phyloP scores from a whole-genome alignment of 2,113 vertebrate genomes.

The Solenodon paradoxus region DNA sequence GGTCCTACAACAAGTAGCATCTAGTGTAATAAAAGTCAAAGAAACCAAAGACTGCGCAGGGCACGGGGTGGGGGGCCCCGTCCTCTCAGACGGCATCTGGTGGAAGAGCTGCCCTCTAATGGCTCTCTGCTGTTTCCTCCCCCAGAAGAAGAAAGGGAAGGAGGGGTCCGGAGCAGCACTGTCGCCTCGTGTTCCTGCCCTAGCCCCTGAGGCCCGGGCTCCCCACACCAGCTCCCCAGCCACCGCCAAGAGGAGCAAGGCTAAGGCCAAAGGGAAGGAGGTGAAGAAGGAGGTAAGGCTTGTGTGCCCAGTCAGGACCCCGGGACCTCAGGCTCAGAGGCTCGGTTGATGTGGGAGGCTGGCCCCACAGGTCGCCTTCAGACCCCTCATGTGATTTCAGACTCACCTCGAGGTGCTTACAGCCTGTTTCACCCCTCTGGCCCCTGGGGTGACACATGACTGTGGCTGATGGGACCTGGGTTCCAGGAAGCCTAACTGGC shows the following conservation, averaged over 20 bases:
- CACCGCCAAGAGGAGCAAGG: slow-evolving; percentile 87
- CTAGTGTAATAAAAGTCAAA: too few species aligned
- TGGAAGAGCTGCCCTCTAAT: not conserved
- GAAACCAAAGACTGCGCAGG: too few species aligned
- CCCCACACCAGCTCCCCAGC: slow-evolving; percentile 80
- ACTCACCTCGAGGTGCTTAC: not conserved
- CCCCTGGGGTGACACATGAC: not conserved
- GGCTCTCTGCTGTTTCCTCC: slow-evolving; percentile 33
- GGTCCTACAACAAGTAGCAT: not conserved
- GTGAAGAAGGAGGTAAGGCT: slow-evolving; percentile 88
- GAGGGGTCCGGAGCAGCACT: slow-evolving; percentile 84
- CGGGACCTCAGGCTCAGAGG: too few species aligned
- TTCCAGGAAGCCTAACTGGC: not conserved
- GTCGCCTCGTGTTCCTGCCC: slow-evolving; percentile 83
- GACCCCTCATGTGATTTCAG: too few species aligned
- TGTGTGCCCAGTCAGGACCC: rapidly evolving
- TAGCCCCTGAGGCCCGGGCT: slow-evolving; percentile 83
- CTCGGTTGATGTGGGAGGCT: too few species aligned
- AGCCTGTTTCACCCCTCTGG: not conserved
- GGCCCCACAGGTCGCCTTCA: too few species aligned
- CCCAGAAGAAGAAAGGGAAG: slow-evolving; percentile 93
- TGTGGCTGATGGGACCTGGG: not conserved
- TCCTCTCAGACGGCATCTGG: too few species aligned
- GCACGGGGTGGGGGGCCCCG: too few species aligned
- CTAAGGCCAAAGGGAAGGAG: slow-evolving; percentile 91